Evolutionary conservation across 1,140 invertebrate genomes (phyloP), one percentile per base, ranked within the genome.

Genomic region (Galendromus occidentalis): DNA sequence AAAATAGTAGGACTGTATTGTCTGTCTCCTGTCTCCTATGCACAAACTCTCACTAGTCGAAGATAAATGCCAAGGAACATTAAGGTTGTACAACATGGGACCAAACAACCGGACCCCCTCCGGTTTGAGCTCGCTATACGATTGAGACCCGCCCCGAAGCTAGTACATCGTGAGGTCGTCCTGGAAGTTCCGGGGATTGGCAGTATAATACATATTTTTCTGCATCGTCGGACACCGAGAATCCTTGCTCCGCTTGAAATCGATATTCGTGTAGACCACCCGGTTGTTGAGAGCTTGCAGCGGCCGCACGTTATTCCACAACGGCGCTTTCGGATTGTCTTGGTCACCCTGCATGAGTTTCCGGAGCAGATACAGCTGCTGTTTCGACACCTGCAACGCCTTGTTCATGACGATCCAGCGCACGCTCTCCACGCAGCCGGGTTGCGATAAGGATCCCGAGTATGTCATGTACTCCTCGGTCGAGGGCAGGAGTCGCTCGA

Each of bases 241-340:
- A 17, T 59, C 82, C 79, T 79, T 76, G 69, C 75, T 75, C 63
- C 82, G 83, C 71, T 83, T 85, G 78, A 95, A 92, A 80, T 96
- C 91, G 74, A 98, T 96, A 75, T 98, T 98, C 66, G 93, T 97
- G 72, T 93, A 81, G 68, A 97, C 83, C 44, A 90, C 88, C 72
- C 93, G 83, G 74, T 91, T 86, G 76, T 96, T 85, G 66, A 94
- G 80, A 64, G 83, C 83, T 78, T 93, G 89, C 28, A 88, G 79
- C 29, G 90, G 90, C 74, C 92, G 81, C 74, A 86, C 88, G 79
- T 96, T 96, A 80, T 92, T 91, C 68, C 88, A 88, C 71, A 95
- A 80, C 18, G 88, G 86, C 64, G 88, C 87, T 77, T 89, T 91
- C 14, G 87, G 85, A 74, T 86, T 83, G 69, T 83, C 82, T 68